Base-by-base conservation (phyloP, 2,113 vertebrate species). In the Stomatorhinus ivindoensis region DNA sequence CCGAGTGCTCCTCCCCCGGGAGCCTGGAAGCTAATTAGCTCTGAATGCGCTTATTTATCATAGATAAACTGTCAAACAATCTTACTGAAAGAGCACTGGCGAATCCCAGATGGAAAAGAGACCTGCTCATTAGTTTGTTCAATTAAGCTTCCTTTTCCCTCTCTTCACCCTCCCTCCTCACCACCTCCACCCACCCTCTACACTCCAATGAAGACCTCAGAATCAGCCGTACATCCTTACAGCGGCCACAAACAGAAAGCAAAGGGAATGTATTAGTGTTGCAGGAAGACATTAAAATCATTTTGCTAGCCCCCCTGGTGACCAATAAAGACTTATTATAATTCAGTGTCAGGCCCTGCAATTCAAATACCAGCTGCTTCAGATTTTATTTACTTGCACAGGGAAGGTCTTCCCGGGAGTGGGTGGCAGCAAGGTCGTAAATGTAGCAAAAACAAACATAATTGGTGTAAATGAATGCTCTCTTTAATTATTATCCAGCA, bases 21-120 rank as follows among this genome's bases (percentile, higher is more conserved):
- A 92, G 91, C 91, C 90, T 76, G 80, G 91, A 93, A 94, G 92
- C 93, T 95, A 95, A 96, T 96, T 95, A 95, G 95, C 93, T 95
- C 92, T 92, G 93, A 94, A 95, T 94, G 94, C 93, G 94, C 95
- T 95, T 95, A 96, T 96, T 96, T 95, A 95, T 95, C 94, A 94
- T 93, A 95, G 96, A 96, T 95, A 96, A 96, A 96, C 94, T 95
- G 95, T 96, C 95, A 95, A 94, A 95, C 94, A 95, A 95, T 95
- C 95, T 95, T 91, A 84, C 61, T 88, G n/a, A 48, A 76, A 80
- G 65, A 48, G n/a, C 88, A 91, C 93, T 93, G 92, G 94, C 92
- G 93, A 93, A 92, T 95, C 93, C 93, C 95, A 94, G 92, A 92
- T 92, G 94, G 95, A 95, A 93, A 93, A 92, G 94, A 94, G 91